A percentile compares a stretch with the other conserved stretches of the same genome.
Evolutionary conservation across 2,797 vertebrate genomes (phyloP).

Genomic region (Phrynocephalus guinanensis): DNA sequence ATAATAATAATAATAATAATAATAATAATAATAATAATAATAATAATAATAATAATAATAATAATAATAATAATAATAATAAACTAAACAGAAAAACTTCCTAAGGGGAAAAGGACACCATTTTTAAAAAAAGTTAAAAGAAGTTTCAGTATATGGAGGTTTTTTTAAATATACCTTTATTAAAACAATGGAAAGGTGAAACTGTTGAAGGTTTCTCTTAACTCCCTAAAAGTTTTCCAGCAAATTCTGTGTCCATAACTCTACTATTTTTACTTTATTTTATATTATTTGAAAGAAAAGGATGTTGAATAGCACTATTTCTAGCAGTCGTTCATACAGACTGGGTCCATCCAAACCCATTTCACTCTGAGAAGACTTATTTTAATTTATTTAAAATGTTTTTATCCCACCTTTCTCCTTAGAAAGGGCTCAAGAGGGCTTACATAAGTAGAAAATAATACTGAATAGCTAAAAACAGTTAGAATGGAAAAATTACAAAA

Average conservation of each 20-base stretch:
- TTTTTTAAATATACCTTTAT: constrained; percentile 13
- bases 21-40: too few relatives aligned
- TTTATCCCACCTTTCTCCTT: too few relatives aligned
- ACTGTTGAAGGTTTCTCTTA: neutral
- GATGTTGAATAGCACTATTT: neutral
- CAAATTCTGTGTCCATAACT: neutral
- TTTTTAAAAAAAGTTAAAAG: too few relatives aligned
- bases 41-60: too few relatives aligned
- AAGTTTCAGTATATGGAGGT: neutral
- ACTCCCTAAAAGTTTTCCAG: neutral
- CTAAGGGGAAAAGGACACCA: constrained; percentile 30
- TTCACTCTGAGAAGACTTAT: neutral
- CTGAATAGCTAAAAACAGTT: too few relatives aligned
- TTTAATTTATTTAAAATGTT: too few relatives aligned
- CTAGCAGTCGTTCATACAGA: neutral
- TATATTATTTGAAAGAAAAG: neutral
- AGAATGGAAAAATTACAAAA: too few relatives aligned
- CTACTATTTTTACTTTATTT: neutral
- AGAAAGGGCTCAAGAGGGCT: too few relatives aligned
- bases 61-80: too few relatives aligned
- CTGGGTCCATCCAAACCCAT: neutral
- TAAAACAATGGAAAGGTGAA: neutral
- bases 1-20: too few relatives aligned
- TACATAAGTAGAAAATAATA: too few relatives aligned
- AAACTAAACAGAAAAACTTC: neutral